Conservation (phyloP, 2,113 vertebrate species). For the Plestiodon gilberti region DNA sequence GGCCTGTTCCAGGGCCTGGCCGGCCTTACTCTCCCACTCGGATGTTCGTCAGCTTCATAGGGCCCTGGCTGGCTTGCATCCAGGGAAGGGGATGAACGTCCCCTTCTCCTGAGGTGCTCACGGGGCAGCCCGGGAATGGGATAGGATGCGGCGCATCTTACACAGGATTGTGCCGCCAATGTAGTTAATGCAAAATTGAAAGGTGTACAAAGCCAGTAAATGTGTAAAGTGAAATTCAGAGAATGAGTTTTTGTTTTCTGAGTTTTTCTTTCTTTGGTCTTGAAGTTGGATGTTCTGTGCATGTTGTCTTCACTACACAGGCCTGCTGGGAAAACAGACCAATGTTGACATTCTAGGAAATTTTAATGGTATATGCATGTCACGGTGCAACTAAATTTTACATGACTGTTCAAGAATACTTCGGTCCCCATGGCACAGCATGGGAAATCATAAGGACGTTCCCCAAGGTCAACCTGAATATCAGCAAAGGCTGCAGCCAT, state of each 20-base stretch:
- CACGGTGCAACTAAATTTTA: neutral
- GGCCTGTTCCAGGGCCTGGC: too few relatives aligned
- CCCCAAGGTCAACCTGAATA: neutral
- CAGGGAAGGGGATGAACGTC: too few relatives aligned
- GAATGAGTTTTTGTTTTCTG: conserved; percentile 7
- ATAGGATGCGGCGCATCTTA: too few relatives aligned
- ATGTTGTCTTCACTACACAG: neutral
- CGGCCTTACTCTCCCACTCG: too few relatives aligned
- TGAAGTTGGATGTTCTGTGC: neutral
- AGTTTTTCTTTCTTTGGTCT: conserved; percentile 3
- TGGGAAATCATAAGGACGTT: neutral
- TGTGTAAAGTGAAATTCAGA: neutral
- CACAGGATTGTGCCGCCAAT: too few relatives aligned
- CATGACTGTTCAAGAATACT: conserved; percentile 11
- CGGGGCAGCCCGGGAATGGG: too few relatives aligned
- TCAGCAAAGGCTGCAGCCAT: neutral
- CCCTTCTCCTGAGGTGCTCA: too few relatives aligned
- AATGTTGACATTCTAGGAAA: neutral
- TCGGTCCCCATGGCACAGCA: neutral
- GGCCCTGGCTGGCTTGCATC: too few relatives aligned
- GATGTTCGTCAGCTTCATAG: too few relatives aligned
- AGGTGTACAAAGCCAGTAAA: neutral
- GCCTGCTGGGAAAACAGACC: conserved; percentile 20
- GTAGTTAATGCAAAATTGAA: neutral
- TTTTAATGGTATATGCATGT: neutral